Evolutionary conservation across 2,888 invertebrate species (phyloP), one percentile per base, ranked within the genome.

Genomic region (Trachelus iudaicus): DNA sequence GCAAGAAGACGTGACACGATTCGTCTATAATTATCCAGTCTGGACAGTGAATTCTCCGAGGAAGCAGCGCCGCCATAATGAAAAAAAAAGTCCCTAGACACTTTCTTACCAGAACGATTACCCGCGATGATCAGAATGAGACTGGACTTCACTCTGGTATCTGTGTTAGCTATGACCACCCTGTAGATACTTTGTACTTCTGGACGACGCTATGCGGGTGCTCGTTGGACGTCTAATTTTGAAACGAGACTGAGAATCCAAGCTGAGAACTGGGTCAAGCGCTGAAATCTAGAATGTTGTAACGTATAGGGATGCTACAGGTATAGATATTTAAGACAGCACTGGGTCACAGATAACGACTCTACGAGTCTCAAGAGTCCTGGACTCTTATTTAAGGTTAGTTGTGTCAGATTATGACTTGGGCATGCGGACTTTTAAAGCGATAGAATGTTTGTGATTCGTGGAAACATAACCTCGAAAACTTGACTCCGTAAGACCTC

Each of bases 171-270:
- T 23, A 0, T 9, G 56, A 56, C 56, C 56, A 56, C 56, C 56
- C 56, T 23, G 23, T 56, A 56, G 56, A 56, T 56, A 56, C 56
- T 56, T 15, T 23, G 23, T 56, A 23, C 23, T 56, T 56, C 23
- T 56, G 56, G 56, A 56, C 56, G 56, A 34, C 30, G 71, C 33
- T 31, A 71, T 71, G 83, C 82, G 83, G 83, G 81, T 82, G 85
- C 84, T 85, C 33, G 71, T 71, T 83, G 81, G 83, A 82, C 79
- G 79, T 87, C 89, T 89, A 89, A 89, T 87, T 89, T 89, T 88
- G 86, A 85, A 87, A 80, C 84, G 79, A 81, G 82, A 84, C 83
- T 83, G 81, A 56, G 40, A 82, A 79, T 81, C 77, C 77, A 79
- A 82, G 80, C 77, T 75, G 83, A 37, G 83, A 89, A 87, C 84